Conservation (phyloP, 2,888 invertebrate species). For the Sisyra terminalis region DNA sequence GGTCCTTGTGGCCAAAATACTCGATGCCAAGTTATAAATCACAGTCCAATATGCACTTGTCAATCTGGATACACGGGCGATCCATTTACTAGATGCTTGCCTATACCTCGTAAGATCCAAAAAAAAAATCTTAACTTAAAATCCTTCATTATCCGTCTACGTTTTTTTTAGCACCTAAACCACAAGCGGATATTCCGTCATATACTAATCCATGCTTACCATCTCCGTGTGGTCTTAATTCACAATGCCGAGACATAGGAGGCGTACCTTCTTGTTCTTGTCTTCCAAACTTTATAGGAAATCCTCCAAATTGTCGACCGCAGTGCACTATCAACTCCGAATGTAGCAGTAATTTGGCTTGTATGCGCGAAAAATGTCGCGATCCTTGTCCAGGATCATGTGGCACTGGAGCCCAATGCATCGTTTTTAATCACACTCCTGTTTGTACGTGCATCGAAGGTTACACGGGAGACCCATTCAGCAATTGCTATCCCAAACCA, state of each 20-base stretch:
- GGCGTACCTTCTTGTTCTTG: constrained; percentile 49
- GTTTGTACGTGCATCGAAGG: constrained; percentile 46
- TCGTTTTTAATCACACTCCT: constrained; percentile 50
- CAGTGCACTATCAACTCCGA: constrained; percentile 58
- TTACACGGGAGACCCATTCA: constrained; percentile 38
- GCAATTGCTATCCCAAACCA: constrained; percentile 25
- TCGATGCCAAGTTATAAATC: constrained; percentile 59
- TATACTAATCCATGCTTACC: constrained; percentile 46
- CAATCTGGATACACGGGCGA: constrained; percentile 49
- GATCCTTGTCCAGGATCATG: constrained; percentile 61
- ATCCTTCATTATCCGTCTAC: no score
- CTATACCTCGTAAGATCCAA: constrained; percentile 27
- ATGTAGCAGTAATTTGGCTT: constrained; percentile 52
- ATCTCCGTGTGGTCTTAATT: constrained; percentile 50
- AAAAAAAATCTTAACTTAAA: background rate
- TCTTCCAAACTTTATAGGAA: constrained; percentile 43
- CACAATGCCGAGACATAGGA: constrained; percentile 42
- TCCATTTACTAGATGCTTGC: constrained; percentile 52
- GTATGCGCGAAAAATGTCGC: constrained; percentile 53
- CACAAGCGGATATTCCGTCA: constrained; percentile 20
- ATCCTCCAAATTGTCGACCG: constrained; percentile 54
- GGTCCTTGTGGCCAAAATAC: constrained; percentile 66
- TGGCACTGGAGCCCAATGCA: constrained; percentile 43
- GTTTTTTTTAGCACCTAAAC: constrained; percentile 17
- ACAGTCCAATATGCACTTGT: constrained; percentile 67